A percentile compares a stretch with the other conserved stretches of the same genome.
Evolutionary conservation across 2,113 vertebrate genomes (phyloP).

Genomic region (Gila orcuttii): DNA sequence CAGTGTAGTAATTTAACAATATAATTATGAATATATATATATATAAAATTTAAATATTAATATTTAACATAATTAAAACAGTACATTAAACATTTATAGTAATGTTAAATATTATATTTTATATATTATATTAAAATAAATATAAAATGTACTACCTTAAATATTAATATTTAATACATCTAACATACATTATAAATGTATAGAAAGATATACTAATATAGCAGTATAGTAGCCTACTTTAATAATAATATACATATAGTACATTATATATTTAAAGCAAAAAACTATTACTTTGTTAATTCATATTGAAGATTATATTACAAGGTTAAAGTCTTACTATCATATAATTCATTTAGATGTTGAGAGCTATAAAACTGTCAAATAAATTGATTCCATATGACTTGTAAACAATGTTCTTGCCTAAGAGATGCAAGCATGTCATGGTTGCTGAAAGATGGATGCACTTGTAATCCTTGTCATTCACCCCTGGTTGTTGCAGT

Average conservation of each 20-base stretch:
- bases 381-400: not conserved
- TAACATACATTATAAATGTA: not conserved
- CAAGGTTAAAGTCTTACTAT: not conserved
- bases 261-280: not conserved
- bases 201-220: not conserved
- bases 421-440: not conserved
- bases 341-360: not conserved
- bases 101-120: too few relatives aligned
- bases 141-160: not conserved
- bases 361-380: not conserved
- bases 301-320: not conserved
- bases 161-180: not conserved
- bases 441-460: constrained; percentile 29
- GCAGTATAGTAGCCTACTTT: not conserved
- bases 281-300: not conserved
- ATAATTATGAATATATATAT: too few relatives aligned
- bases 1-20: too few relatives aligned
- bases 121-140: too few relatives aligned
- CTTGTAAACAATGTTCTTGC: not conserved
- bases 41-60: too few relatives aligned
- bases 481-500: constrained; percentile 51
- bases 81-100: too few relatives aligned
- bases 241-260: not conserved
- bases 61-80: too few relatives aligned
- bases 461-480: constrained; percentile 31